Evolutionary conservation across 2,113 vertebrate species (phyloP), one percentile per base, ranked within the genome.

Genomic region (Myotis lucifugus): DNA sequence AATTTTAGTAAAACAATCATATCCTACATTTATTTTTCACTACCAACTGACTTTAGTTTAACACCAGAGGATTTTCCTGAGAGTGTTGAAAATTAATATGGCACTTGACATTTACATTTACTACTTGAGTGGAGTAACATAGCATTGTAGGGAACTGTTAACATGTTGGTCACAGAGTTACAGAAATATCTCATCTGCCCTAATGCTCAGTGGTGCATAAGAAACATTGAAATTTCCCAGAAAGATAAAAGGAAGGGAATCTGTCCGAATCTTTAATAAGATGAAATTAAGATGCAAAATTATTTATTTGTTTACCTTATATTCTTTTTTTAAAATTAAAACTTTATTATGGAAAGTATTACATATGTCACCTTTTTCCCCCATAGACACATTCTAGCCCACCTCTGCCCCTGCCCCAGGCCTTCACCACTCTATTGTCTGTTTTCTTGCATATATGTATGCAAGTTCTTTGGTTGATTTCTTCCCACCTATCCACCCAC

Each of bases 241-340:
- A 83, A 83, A 84, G 52, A 48, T 90, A 56, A 56, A n/a, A 72
- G 56, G 8, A 94, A 76, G 0, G 0, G 59, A 8, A 79, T 95
- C 25, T 81, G 21, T 93, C n/a, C 40, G 2, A 83, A 76, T 34
- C 7, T 32, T 92, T 90, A 92, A 83, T 66, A 73, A 92, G 54
- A 85, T 66, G 61, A 46, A 93, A 85, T 21, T 42, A 85, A 86
- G 79, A 93, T 92, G 59, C n/a, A 88, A 95, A 96, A 29, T 66
- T 93, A 85, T 79, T 81, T 67, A n/a, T 90, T 95, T 12, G 13
- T 40, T 96, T 74, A 94, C 48, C 84, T 96, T 0, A 0, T 69
- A 73, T 92, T 1, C 34, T 85, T 94, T 97, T 85, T 94, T 73
- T 12, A 27, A 59, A 59, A 27, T 61, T 27, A 27, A 61, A 27